Conservation (phyloP, 2,797 vertebrate species). For the Petrocephalus schoutedeni region DNA sequence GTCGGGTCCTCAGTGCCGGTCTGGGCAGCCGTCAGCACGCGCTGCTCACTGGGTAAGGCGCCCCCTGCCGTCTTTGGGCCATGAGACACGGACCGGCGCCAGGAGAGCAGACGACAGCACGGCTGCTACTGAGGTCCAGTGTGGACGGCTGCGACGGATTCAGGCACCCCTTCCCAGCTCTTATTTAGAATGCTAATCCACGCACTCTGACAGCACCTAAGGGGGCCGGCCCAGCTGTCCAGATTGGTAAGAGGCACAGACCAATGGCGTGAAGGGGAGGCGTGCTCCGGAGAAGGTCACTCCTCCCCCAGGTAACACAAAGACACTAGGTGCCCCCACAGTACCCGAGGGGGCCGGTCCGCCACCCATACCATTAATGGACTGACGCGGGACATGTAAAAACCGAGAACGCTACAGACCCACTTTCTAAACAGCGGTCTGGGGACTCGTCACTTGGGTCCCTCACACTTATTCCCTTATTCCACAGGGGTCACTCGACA, state of each 20-base stretch:
- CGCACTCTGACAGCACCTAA: not conserved
- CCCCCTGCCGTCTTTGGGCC: not conserved
- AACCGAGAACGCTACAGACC: not conserved
- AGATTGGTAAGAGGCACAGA: not conserved
- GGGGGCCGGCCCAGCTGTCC: not conserved
- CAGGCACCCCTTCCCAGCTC: not conserved
- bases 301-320: not conserved
- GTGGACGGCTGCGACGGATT: not conserved
- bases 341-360: not conserved
- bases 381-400: not conserved
- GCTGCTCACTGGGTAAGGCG: not conserved
- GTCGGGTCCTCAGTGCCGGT: not conserved
- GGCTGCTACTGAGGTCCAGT: not conserved
- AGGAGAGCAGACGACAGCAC: not conserved
- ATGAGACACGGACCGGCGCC: not conserved
- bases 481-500: not conserved
- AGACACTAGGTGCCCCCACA: not conserved
- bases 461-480: not conserved
- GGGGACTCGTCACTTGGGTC: not conserved
- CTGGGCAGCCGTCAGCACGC: not conserved
- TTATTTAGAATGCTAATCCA: constrained; percentile 6
- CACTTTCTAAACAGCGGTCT: not conserved
- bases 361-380: not conserved
- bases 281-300: not conserved
- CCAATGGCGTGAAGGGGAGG: not conserved